These are phyloP conservation scores for Drosophila novamexicana DNA, from an alignment of 1,140 invertebrate genomes.

Conservation along the genomic window DNA sequence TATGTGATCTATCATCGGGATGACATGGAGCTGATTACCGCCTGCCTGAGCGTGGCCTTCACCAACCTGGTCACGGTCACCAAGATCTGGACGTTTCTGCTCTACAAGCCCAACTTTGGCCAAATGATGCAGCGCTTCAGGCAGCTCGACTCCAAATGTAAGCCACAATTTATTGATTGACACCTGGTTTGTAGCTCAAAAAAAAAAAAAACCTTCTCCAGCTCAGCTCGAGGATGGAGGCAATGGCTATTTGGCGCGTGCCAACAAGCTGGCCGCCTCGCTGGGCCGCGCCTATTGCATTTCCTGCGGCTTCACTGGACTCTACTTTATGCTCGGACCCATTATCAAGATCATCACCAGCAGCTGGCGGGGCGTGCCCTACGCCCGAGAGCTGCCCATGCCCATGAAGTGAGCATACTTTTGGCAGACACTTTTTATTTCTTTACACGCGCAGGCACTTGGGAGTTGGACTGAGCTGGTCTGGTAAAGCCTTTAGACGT, in stretches of 20 bases:
- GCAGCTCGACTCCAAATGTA: slow-evolving; percentile 63
- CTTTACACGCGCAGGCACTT: background rate
- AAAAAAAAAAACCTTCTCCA: background rate
- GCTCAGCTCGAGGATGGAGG: slow-evolving; percentile 11
- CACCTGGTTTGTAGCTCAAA: too few species aligned
- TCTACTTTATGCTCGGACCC: slow-evolving; percentile 72
- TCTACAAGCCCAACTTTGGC: slow-evolving; percentile 60
- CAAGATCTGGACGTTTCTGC: slow-evolving; percentile 71
- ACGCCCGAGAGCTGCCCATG: slow-evolving; percentile 67
- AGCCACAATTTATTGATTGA: slow-evolving; percentile 30
- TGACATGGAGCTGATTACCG: slow-evolving; percentile 68
- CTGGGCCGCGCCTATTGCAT: slow-evolving; percentile 61
- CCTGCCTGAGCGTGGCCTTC: slow-evolving; percentile 66
- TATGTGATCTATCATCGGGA: slow-evolving; percentile 63
- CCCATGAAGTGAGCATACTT: slow-evolving; percentile 65
- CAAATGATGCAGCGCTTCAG: slow-evolving; percentile 65
- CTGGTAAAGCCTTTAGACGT: too few species aligned
- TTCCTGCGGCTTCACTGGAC: slow-evolving; percentile 61
- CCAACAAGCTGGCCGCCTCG: slow-evolving; percentile 56
- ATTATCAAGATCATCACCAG: slow-evolving; percentile 55
- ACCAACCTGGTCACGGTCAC: slow-evolving; percentile 73
- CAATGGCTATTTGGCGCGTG: slow-evolving; percentile 36
- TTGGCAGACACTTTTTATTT: background rate
- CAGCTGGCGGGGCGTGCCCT: slow-evolving; percentile 23
- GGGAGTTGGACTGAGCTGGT: too few species aligned